Evolutionary conservation across 2,113 vertebrate species (phyloP).

Genomic region (Ceyx margarethae): DNA sequence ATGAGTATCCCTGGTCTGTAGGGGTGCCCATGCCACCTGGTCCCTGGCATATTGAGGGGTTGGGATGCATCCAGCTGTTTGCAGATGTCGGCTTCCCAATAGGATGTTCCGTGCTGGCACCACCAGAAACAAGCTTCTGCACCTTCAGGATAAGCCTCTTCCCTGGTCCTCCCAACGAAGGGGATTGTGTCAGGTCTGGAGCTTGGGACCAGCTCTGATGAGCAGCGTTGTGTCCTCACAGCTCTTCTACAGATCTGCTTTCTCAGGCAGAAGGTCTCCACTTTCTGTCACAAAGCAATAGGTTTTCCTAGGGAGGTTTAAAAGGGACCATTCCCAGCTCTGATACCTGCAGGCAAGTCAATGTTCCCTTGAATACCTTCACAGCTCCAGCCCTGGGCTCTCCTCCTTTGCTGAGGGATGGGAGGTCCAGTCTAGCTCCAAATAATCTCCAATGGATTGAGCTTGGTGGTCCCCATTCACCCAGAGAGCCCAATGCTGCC

Average conservation of each 20-base stretch:
- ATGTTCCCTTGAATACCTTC: background rate
- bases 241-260: background rate
- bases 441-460: background rate
- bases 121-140: background rate
- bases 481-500: background rate
- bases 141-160: background rate
- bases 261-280: background rate
- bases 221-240: background rate
- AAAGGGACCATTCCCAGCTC: background rate
- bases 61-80: background rate
- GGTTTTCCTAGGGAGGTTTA: background rate
- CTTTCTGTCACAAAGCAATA: constrained; percentile 53
- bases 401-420: background rate
- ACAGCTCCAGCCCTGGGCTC: background rate
- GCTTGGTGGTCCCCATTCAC: background rate
- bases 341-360: background rate
- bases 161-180: background rate
- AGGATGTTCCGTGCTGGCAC: background rate
- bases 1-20: background rate
- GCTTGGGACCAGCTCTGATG: background rate
- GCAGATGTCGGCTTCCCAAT: background rate
- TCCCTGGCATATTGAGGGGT: accelerated
- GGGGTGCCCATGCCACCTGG: background rate
- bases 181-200: background rate
- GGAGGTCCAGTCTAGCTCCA: background rate